Base-by-base conservation (phyloP, 1,140 invertebrate species). In the Drosophila ananassae region DNA sequence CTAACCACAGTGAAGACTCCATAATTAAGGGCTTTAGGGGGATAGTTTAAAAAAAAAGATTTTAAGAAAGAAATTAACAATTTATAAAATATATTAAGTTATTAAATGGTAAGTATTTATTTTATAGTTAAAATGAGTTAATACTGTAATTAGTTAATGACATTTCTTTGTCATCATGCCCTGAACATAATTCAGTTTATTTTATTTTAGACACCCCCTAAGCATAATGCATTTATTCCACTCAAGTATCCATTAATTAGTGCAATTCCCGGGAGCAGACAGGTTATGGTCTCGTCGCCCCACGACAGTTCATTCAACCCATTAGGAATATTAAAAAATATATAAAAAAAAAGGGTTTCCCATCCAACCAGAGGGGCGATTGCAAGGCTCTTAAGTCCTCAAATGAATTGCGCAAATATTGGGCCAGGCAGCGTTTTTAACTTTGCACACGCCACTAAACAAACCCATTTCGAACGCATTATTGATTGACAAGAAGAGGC, bases 361-460 rank as follows among this genome's bases (percentile, higher is more conserved):
- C 56, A 67, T 48, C 57, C 39, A 76, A 55, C 37, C 32, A 17
- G 8, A 4, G 17, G 4, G 4, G 25, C 9, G 17, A 24, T 21
- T 58, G 41, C 59, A 67, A 67, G 9, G 21, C 73, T 79, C 55
- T 44, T 21, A 76, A 46, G 17, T 54, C 61, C 48, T 62, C 60
- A 61, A 74, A 60, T 69, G 67, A 71, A 57, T 64, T 50, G 39
- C 48, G 52, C 51, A 75, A 85, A 85, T 87, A 87, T 87, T 87
- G 73, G 46, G 12, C 13, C 69, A 81, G 78, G 77, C 69, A 57
- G 32, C 51, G 34, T 57, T 73, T 73, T 84, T 56, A 50, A 73
- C 72, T 61, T 32, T 73, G 72, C 72, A 68, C 56, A 77, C 63
- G 69, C 54, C 71, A 75, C 73, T 77, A 50, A 77, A 52, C 75